Percentiles rank a stretch among this genome's conserved stretches.
These are phyloP conservation scores for Eurypyga helias DNA, from an alignment of 2,113 vertebrate species.

Conservation along the genomic window DNA sequence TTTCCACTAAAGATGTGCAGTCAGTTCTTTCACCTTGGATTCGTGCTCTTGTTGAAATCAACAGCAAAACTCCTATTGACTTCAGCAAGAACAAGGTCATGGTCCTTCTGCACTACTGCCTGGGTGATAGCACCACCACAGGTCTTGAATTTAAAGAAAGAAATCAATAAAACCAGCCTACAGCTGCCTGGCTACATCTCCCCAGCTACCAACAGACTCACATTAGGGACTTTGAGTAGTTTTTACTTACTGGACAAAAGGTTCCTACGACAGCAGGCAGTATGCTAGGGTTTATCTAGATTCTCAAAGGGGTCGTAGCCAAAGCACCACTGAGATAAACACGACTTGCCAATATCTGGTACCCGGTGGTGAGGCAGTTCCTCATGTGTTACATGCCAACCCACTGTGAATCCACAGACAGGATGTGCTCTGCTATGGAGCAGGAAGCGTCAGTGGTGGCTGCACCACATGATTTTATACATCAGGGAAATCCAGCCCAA, in stretches of 20 bases:
- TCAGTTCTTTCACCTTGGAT: background rate
- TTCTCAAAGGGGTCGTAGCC: background rate
- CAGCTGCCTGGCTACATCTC: background rate
- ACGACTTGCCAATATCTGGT: accelerated
- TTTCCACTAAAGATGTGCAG: background rate
- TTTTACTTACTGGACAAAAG: background rate
- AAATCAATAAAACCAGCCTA: constrained; percentile 21
- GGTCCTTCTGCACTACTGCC: background rate
- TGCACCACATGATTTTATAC: background rate
- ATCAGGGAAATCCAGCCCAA: background rate
- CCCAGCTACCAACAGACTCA: background rate
- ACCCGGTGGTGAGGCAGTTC: background rate
- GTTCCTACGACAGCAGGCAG: background rate
- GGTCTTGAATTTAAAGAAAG: constrained; percentile 12
- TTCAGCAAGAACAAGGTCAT: constrained; percentile 16
- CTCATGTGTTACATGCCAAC: background rate
- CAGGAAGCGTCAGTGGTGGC: background rate
- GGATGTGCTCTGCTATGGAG: background rate
- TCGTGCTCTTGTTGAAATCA: background rate
- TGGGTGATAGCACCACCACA: background rate
- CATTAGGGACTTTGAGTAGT: background rate
- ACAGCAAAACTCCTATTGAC: constrained; percentile 19
- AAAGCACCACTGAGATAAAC: background rate
- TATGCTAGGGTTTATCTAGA: background rate
- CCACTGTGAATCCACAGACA: background rate